Base-by-base conservation (phyloP, 2,888 invertebrate species). In the Chesias legatella region DNA sequence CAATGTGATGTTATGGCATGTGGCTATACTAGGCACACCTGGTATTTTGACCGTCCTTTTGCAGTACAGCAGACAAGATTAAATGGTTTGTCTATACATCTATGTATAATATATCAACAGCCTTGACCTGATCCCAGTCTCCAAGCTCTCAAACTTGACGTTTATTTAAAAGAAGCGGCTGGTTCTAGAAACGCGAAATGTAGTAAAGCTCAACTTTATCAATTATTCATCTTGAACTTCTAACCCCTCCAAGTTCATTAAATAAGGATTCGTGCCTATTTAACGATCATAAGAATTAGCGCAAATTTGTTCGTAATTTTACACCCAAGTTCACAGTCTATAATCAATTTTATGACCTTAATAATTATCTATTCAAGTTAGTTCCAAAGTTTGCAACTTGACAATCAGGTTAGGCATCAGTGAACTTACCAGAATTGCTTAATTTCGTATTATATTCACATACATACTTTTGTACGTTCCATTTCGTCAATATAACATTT, bases 391-490 rank as follows among this genome's bases (percentile, higher is more conserved):
- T 17, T 0, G 17, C 10, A 26, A 31, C 29, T 41, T 35, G 22
- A 1, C 5, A 25, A 22, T 27, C n/a, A n/a, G n/a, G n/a, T n/a
- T n/a, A n/a, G n/a, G n/a, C n/a, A n/a, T n/a, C n/a, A n/a, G n/a
- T n/a, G n/a, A n/a, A 51, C 25, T 41, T 40, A 34, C 28, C 39
- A 43, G 28, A 21, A 8, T 41, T 27, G 31, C 33, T 38, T 43
- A 13, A 33, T 24, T 30, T 27, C 10, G 28, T 39, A 33, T 28
- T 39, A 23, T 33, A 13, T 17, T 23, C 27, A 17, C 9, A 17
- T 9, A 17, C 23, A n/a, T n/a, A n/a, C n/a, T n/a, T n/a, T n/a
- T n/a, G n/a, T n/a, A n/a, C n/a, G n/a, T n/a, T n/a, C n/a, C n/a
- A n/a, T n/a, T n/a, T n/a, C n/a, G n/a, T n/a, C n/a, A n/a, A n/a